phyloP scores from a whole-genome alignment of 1,140 invertebrate species.

The Bicyclus anynana region DNA sequence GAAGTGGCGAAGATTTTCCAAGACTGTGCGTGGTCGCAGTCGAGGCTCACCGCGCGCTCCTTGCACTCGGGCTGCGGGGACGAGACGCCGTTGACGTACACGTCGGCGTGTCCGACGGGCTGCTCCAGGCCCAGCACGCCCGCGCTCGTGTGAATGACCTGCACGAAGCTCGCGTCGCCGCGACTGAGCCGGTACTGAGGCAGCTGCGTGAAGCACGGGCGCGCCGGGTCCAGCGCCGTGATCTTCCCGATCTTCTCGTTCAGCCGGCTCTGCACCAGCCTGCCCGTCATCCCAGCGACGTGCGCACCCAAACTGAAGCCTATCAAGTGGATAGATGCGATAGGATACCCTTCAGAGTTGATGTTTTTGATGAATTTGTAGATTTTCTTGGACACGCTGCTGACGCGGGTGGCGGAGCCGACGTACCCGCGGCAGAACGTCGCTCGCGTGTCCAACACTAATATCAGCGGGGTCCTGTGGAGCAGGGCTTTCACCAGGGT shows the following conservation, averaged over 20 bases:
- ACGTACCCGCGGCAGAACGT: slow-evolving; percentile 54
- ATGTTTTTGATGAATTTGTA: slow-evolving; percentile 48
- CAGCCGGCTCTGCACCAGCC: slow-evolving; percentile 77
- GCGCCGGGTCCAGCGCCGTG: slow-evolving; percentile 85
- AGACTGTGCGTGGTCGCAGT: slow-evolving; percentile 54
- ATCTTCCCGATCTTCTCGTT: slow-evolving; percentile 82
- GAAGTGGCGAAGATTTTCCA: slow-evolving; percentile 54
- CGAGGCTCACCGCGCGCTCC: slow-evolving; percentile 35
- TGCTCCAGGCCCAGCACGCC: slow-evolving; percentile 60
- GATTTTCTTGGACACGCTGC: slow-evolving; percentile 40
- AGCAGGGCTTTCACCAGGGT: slow-evolving; percentile 51
- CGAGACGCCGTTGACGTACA: slow-evolving; percentile 54
- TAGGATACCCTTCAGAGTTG: slow-evolving; percentile 49
- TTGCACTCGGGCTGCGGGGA: slow-evolving; percentile 52
- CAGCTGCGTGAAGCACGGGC: slow-evolving; percentile 78
- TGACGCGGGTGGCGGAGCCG: slow-evolving; percentile 44
- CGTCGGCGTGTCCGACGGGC: slow-evolving; percentile 59
- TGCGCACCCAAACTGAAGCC: slow-evolving; percentile 90
- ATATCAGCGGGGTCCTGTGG: slow-evolving; percentile 32
- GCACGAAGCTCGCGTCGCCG: slow-evolving; percentile 68
- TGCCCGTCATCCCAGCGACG: slow-evolving; percentile 84
- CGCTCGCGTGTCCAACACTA: slow-evolving; percentile 46
- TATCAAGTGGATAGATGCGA: slow-evolving; percentile 81
- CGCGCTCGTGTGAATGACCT: slow-evolving; percentile 73
- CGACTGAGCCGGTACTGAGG: slow-evolving; percentile 58